Conservation (phyloP, 2,888 invertebrate species). For the Hirtodrosophila alboralis region DNA sequence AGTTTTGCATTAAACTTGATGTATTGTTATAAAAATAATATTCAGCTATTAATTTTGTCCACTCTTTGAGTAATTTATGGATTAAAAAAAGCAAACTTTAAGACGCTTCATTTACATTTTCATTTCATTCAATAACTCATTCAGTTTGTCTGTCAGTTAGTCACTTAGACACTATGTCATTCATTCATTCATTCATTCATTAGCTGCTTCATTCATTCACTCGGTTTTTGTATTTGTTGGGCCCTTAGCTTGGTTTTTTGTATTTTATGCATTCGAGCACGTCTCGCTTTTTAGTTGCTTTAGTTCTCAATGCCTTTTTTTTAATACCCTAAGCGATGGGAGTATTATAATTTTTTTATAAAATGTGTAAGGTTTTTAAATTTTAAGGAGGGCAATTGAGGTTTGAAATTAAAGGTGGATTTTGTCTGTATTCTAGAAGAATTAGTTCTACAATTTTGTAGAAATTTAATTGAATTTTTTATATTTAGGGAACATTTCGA, state of each 20-base stretch:
- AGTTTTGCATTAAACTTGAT: slow-evolving; percentile 31
- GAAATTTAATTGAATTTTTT: too few species aligned
- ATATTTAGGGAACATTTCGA: too few species aligned
- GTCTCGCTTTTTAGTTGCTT: slow-evolving; percentile 49
- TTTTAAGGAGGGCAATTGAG: too few species aligned
- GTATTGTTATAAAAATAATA: slow-evolving; percentile 20
- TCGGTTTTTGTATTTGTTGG: slow-evolving; percentile 22
- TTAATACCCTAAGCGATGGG: background rate
- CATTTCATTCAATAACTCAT: slow-evolving; percentile 52
- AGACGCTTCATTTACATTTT: slow-evolving; percentile 17
- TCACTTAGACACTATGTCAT: slow-evolving; percentile 51
- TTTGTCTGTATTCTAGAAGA: too few species aligned
- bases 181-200: slow-evolving; percentile 60
- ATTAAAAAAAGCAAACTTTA: slow-evolving; percentile 14
- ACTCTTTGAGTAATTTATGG: too few species aligned
- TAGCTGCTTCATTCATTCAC: slow-evolving; percentile 49
- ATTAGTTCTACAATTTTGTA: too few species aligned
- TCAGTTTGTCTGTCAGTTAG: slow-evolving; percentile 14
- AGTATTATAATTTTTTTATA: too few species aligned
- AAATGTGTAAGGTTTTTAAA: too few species aligned
- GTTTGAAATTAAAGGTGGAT: too few species aligned
- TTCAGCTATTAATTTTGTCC: too few species aligned
- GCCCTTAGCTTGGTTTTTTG: slow-evolving; percentile 39
- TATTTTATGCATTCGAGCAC: slow-evolving; percentile 61
- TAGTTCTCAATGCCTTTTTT: slow-evolving; percentile 15